Evolutionary conservation across 2,888 invertebrate genomes (phyloP).

Genomic region (Lapara coniferarum): DNA sequence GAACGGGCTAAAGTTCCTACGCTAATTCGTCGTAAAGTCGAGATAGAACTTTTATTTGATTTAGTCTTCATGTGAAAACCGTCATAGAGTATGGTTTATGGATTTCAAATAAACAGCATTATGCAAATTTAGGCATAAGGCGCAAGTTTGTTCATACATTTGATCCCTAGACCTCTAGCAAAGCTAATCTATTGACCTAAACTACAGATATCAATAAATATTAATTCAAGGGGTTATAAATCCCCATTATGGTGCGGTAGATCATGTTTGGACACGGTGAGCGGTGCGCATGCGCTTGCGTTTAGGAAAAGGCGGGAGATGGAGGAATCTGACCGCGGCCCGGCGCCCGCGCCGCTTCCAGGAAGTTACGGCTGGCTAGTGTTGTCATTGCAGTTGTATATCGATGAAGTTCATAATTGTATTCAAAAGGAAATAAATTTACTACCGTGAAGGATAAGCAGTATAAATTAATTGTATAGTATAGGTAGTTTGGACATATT

Average conservation of each 20-base stretch:
- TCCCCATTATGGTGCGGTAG: constrained; percentile 35
- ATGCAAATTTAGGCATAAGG: no score
- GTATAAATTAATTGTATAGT: not conserved
- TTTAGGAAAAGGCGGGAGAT: constrained; percentile 66
- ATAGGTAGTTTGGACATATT: not conserved
- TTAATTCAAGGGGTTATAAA: constrained; percentile 4
- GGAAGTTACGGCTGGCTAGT: constrained; percentile 78
- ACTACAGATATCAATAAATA: not conserved
- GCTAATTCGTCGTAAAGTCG: no score
- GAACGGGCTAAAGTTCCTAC: no score
- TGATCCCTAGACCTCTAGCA: no score
- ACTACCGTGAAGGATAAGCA: no score
- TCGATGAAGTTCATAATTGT: constrained; percentile 25
- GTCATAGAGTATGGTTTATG: no score
- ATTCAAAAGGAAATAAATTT: not conserved
- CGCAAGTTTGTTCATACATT: no score
- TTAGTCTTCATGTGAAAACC: no score
- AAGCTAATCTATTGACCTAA: not conserved
- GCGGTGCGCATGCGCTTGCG: constrained; percentile 22
- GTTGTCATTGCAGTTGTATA: constrained; percentile 43
- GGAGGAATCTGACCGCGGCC: constrained; percentile 77
- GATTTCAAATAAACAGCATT: no score
- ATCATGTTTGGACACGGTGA: constrained; percentile 27
- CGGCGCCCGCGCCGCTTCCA: constrained; percentile 80
- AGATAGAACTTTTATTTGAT: no score